Base-by-base conservation (phyloP, 2,888 invertebrate species). In the Rhamphomyia laevipes region DNA sequence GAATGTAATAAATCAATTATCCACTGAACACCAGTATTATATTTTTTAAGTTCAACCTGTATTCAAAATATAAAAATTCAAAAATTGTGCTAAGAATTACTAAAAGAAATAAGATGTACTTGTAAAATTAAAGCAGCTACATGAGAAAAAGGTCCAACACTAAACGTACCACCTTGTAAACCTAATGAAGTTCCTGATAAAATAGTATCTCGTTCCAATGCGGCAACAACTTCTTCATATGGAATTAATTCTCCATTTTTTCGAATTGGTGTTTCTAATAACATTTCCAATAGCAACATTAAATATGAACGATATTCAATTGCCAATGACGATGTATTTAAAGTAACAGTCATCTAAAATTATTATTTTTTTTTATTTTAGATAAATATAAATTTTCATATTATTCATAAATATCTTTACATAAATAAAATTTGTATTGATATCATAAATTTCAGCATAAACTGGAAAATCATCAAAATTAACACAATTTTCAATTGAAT, bases 401-500 rank as follows among this genome's bases (percentile, higher is more conserved):
- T 3, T 13, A 35, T 33, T 21, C 21, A 35, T 30, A 9, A 35
- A 13, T 41, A 50, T 13, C 11, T 37, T 77, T 68, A 90, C 89
- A 70, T 87, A 84, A 55, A 89, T 81, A 67, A 92, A 91, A 68
- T 86, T 86, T 2, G 87, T 85, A 56, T 84, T 81, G 45, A 90
- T 72, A 64, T 86, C 81, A 70, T 90, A 86, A 45, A 89, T 74
- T 56, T 86, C 81, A 1, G 88, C 80, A 61, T 79, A 84, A 17
- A 89, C 71, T 1, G 90, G 88, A 42, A 88, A 67, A 44, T 80
- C 72, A 2, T 69, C 66, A 12, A 85, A 70, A 62, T 81, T 75
- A 55, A 83, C 74, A 58, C 77, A 68, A 48, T 73, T 73, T 33
- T 72, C 64, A 15, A 54, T 44, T 13, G 64, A 63, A 40, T 68